Base-by-base conservation (phyloP, 2,797 vertebrate species). In the Notolepis coatsorum region DNA sequence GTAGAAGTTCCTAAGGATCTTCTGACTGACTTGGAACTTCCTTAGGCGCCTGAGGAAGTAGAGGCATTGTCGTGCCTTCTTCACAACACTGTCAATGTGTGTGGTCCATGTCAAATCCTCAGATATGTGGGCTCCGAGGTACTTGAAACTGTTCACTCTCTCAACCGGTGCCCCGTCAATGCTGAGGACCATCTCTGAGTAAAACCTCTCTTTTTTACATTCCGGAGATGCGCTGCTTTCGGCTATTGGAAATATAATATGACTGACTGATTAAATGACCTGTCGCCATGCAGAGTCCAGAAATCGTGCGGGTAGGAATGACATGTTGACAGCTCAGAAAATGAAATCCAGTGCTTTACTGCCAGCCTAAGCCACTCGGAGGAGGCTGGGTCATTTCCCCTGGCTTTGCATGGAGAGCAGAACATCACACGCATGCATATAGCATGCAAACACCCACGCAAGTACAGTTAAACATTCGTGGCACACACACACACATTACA, bases 211-310 rank as follows among this genome's bases (percentile, higher is more conserved):
- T n/a, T n/a, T n/a, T n/a, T n/a, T n/a, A n/a, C n/a, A n/a, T n/a
- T n/a, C n/a, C n/a, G n/a, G n/a, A n/a, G n/a, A n/a, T n/a, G n/a
- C n/a, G n/a, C n/a, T n/a, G n/a, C n/a, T n/a, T n/a, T n/a, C n/a
- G n/a, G 15, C 58, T 63, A 57, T 24, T 55, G 41, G 50, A 53
- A 65, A 80, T 49, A 1, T 30, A 60, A 61, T 68, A 57, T 58
- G 68, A 79, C 30, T 55, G 75, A 61, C 76, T 80, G 78, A 81
- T 75, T 71, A 75, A 68, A 68, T 81, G 78, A 85, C 81, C 74
- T 61, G 73, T 75, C 63, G 35, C 52, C 0, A 41, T 68, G 71
- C 61, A 57, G 80, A 74, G 65, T 65, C 67, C 57, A 25, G 55
- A 82, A 83, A 82, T 71, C 72, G 75, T 9, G 48, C 54, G 10